Conservation (phyloP, 1,140 invertebrate species). For the Drosophila albomicans region DNA sequence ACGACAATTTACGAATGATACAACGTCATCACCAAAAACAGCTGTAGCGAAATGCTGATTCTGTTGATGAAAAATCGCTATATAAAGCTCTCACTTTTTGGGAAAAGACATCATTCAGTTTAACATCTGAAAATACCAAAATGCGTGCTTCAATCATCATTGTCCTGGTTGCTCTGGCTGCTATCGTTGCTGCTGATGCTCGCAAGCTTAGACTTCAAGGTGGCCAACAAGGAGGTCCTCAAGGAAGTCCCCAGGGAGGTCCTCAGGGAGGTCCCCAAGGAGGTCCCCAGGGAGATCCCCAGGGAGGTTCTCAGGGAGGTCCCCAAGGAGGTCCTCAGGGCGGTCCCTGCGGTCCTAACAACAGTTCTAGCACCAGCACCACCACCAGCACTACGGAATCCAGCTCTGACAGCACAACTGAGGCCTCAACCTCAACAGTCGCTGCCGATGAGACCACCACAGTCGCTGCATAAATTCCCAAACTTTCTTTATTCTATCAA, state of each 20-base stretch:
- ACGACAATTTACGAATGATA: no score
- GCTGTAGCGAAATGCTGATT: no score
- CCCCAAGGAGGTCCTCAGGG: no score
- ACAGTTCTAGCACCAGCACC: no score
- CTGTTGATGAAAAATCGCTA: neutral
- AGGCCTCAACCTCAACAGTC: no score
- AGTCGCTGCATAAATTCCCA: no score
- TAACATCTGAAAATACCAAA: slow-evolving; percentile 4
- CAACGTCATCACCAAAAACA: no score
- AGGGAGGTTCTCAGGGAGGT: neutral
- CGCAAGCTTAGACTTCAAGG: slow-evolving; percentile 2
- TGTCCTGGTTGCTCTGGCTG: slow-evolving; percentile 29
- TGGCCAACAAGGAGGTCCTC: neutral
- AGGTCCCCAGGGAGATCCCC: neutral
- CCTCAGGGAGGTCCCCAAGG: neutral
- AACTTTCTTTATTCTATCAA: no score
- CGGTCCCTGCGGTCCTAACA: no score
- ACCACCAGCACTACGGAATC: no score
- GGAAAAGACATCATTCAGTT: slow-evolving; percentile 1
- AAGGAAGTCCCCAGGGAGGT: slow-evolving; percentile 18
- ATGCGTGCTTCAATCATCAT: slow-evolving; percentile 47
- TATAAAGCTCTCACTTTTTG: slow-evolving; percentile 16
- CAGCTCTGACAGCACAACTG: no score
- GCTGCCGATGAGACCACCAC: no score
- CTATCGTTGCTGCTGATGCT: slow-evolving; percentile 41